Conservation (phyloP, 1,140 invertebrate species). For the Procambarus virginalis region DNA sequence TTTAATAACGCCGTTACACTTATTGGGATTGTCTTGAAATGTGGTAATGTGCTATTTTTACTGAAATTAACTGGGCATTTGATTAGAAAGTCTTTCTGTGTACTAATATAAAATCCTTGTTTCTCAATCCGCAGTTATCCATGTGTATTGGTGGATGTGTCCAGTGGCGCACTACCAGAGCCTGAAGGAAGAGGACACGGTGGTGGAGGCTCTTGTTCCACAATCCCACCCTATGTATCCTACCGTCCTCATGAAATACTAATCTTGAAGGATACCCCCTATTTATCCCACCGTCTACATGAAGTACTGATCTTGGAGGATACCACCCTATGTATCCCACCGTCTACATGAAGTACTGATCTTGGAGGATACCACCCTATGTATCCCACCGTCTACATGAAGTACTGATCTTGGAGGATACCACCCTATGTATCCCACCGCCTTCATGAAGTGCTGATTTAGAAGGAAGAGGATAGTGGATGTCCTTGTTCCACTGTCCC, state of each 20-base stretch:
- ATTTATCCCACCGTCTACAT: no score
- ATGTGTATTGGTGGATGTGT: slow-evolving; percentile 70
- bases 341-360: no score
- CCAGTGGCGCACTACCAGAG: slow-evolving; percentile 67
- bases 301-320: no score
- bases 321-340: no score
- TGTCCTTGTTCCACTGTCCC: slow-evolving; percentile 45
- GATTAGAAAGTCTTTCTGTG: background rate
- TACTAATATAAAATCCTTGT: background rate
- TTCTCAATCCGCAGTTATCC: slow-evolving; percentile 42
- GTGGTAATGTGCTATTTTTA: background rate
- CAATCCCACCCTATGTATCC: slow-evolving; percentile 63
- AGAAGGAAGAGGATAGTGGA: slow-evolving; percentile 61
- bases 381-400: no score
- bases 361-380: no score
- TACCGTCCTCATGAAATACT: slow-evolving; percentile 62
- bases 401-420: no score
- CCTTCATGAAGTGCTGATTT: no score
- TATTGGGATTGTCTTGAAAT: background rate
- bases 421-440: no score
- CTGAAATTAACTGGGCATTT: background rate
- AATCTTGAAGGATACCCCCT: no score
- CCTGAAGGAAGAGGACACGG: slow-evolving; percentile 56
- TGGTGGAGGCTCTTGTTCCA: slow-evolving; percentile 60
- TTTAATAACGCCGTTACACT: background rate